phyloP scores from a whole-genome alignment of 1,140 invertebrate genomes.

The Pseudomyrmex cubaensis region DNA sequence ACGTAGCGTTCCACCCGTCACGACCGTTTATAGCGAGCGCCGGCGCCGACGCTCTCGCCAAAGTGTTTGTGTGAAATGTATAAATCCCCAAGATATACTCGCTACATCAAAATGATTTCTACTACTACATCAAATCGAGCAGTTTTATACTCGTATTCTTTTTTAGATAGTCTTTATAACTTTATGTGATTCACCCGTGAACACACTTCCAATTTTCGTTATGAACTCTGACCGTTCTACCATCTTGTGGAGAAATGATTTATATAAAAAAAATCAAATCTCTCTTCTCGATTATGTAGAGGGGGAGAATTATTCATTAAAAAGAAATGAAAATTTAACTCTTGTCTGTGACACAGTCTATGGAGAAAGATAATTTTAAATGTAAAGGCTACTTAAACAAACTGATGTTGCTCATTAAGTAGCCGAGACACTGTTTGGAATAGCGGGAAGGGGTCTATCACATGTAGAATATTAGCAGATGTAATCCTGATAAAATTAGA shows the following conservation, averaged over 20 bases:
- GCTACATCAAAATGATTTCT: constrained; percentile 67
- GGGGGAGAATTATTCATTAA: constrained; percentile 60
- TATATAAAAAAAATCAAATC: constrained; percentile 68
- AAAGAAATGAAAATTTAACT: constrained; percentile 40
- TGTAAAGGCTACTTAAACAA: constrained; percentile 64
- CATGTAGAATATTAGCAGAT: constrained; percentile 74
- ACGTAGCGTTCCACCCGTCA: constrained; percentile 99
- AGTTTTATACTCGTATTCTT: constrained; percentile 82
- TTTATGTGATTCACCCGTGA: constrained; percentile 78
- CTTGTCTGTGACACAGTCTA: constrained; percentile 66
- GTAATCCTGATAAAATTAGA: constrained; percentile 73
- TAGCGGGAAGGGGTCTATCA: constrained; percentile 70
- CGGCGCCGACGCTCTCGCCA: constrained; percentile 98
- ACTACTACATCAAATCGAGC: constrained; percentile 73
- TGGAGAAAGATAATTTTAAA: constrained; percentile 67
- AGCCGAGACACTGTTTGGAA: constrained; percentile 65
- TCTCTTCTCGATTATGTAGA: constrained; percentile 39
- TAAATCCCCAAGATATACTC: constrained; percentile 64
- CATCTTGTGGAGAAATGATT: constrained; percentile 25
- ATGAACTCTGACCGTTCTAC: constrained; percentile 62
- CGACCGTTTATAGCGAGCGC: constrained; percentile 99
- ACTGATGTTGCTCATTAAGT: constrained; percentile 66
- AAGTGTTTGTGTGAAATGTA: constrained; percentile 94
- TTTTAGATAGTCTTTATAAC: constrained; percentile 80
- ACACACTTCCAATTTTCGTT: constrained; percentile 40